Evolutionary conservation across 2,113 vertebrate genomes (phyloP).

Genomic region (Ancistrus triradiatus): DNA sequence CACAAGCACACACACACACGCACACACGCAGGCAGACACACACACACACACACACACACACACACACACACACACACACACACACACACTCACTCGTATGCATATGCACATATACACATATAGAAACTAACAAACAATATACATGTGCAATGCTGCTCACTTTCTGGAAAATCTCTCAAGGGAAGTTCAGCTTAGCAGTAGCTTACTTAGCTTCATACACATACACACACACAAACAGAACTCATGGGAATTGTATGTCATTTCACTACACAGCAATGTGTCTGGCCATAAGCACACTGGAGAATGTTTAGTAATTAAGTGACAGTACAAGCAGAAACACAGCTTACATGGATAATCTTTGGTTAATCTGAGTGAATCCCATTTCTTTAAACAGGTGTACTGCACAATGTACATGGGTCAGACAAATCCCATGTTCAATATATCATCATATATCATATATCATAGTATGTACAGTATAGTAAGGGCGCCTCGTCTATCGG

Average conservation of each 20-base stretch:
- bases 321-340: too few relatives aligned
- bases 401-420: too few relatives aligned
- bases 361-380: too few relatives aligned
- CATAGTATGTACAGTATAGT: too few relatives aligned
- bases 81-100: background rate
- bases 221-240: conserved; percentile 18
- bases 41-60: conserved; percentile 5
- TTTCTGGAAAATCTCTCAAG: conserved; percentile 26
- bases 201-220: conserved; percentile 19
- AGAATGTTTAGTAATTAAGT: conserved; percentile 30
- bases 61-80: background rate
- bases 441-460: too few relatives aligned
- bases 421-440: too few relatives aligned
- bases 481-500: too few relatives aligned
- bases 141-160: conserved; percentile 30
- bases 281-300: conserved; percentile 40
- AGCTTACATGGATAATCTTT: too few relatives aligned
- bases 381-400: too few relatives aligned
- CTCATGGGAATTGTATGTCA: conserved; percentile 46
- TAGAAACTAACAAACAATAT: background rate
- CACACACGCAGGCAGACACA: background rate
- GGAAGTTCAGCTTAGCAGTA: background rate
- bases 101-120: conserved; percentile 5
- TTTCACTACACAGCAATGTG: conserved; percentile 44
- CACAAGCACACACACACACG: background rate